Evolutionary conservation across 2,113 vertebrate species (phyloP), one percentile per base, ranked within the genome.

Genomic region (Clinocottus analis): DNA sequence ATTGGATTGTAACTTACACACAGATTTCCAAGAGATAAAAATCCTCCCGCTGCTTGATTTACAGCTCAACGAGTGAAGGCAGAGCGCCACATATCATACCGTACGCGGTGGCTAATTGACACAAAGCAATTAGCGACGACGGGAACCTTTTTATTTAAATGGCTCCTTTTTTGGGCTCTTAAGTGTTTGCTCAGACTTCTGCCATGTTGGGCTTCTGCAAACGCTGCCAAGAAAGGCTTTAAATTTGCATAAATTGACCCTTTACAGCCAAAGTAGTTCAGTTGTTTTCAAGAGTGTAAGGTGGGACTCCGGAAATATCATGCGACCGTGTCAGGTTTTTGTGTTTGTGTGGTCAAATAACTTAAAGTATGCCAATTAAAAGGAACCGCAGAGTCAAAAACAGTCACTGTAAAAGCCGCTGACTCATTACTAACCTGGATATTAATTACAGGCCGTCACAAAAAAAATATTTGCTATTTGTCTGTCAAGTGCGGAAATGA

Each of bases 1-100:
- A 80, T 77, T 82, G 68, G 55, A 45, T 72, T 77, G 69, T 17
- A 43, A 67, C 33, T 43, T 35, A 27, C 7, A n/a, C 51, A 56
- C 43, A 72, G 45, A 67, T 62, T 72, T 67, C 8, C 64, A 59
- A 72, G 31, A 33, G 27, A 67, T 33, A 67, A 13, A 73, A 63
- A 56, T 68, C 37, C 21, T 63, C 35, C 58, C 19, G 4, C 14
- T 37, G 7, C 5, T 29, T 58, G 55, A 68, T 61, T 60, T 62
- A 47, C 45, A 73, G 43, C 55, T 67, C 19, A 45, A 62, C 9
- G 51, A 53, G 67, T 9, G 25, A 25, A 35, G 29, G 60, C 21
- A 29, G 10, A 68, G 35, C 27, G 7, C n/a, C 5, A 37, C 23
- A 65, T 3, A 31, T 82, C 77, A 53, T 17, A n/a, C 16, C 21